Conservation (phyloP, 2,113 vertebrate genomes). For the Pavo muticus region DNA sequence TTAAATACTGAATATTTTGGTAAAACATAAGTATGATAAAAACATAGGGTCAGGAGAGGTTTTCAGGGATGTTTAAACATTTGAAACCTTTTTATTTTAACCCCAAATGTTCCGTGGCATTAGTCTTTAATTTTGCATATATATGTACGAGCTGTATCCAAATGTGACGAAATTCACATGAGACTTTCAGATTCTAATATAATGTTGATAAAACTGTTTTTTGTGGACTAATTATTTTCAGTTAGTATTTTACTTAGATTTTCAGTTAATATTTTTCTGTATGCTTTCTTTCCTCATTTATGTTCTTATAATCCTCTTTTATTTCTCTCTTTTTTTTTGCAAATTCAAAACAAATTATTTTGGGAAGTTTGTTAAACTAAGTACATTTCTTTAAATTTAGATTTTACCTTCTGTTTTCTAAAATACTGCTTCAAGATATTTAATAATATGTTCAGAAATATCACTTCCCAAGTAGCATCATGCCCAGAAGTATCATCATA, state of each 20-base stretch:
- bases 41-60: neutral
- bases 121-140: neutral
- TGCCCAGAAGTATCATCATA: neutral
- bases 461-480: neutral
- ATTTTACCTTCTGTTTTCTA: constrained; percentile 12
- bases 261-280: neutral
- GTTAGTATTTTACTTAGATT: neutral
- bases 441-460: constrained; percentile 21
- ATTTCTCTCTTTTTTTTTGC: neutral
- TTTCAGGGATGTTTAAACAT: neutral
- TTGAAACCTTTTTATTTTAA: neutral
- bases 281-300: neutral
- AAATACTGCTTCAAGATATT: neutral
- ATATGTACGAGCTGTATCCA: neutral
- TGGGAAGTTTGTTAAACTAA: neutral
- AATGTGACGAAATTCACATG: neutral
- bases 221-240: neutral
- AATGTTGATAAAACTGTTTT: neutral
- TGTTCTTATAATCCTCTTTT: neutral
- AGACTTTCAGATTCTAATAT: neutral
- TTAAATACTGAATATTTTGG: neutral
- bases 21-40: neutral
- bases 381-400: neutral
- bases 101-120: neutral
- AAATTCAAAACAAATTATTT: neutral